Evolutionary conservation across 2,797 vertebrate genomes (phyloP).

Genomic region (Gymnothorax javanicus): DNA sequence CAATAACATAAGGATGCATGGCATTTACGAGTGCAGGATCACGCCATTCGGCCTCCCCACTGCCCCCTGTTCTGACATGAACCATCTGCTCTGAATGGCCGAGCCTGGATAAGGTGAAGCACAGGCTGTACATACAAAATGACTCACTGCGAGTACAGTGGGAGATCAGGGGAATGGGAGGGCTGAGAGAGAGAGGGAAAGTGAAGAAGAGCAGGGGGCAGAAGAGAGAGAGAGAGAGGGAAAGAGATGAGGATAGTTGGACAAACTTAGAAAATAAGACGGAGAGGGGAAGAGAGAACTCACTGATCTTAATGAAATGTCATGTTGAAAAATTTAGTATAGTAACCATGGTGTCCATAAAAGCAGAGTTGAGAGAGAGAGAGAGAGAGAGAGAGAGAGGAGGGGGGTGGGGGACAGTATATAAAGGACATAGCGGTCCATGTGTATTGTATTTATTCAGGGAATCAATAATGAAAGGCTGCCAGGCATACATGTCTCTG

Average conservation of each 20-base stretch:
- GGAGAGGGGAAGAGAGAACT: too few species aligned
- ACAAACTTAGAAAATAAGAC: background rate
- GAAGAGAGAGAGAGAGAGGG: too few species aligned
- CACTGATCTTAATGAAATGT: too few species aligned
- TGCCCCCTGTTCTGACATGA: conserved; percentile 12
- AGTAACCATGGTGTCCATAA: background rate
- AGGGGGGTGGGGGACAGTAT: background rate
- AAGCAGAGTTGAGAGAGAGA: background rate
- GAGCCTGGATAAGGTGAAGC: conserved; percentile 10
- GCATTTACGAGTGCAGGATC: background rate
- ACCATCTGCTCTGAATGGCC: conserved; percentile 36
- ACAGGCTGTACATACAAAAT: conserved; percentile 25
- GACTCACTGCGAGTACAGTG: conserved; percentile 23
- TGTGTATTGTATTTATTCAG: too few species aligned
- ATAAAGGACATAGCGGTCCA: too few species aligned
- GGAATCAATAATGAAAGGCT: too few species aligned
- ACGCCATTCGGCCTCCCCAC: conserved; percentile 11
- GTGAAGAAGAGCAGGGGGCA: background rate
- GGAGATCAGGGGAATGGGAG: background rate
- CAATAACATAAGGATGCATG: conserved; percentile 14
- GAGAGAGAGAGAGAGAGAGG: conserved; percentile 23
- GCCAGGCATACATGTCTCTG: too few species aligned
- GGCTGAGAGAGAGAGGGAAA: background rate
- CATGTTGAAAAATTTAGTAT: too few species aligned
- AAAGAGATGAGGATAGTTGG: conserved; percentile 1